Conservation (phyloP, 2,113 vertebrate species). For the Sinocyclocheilus anophthalmus region DNA sequence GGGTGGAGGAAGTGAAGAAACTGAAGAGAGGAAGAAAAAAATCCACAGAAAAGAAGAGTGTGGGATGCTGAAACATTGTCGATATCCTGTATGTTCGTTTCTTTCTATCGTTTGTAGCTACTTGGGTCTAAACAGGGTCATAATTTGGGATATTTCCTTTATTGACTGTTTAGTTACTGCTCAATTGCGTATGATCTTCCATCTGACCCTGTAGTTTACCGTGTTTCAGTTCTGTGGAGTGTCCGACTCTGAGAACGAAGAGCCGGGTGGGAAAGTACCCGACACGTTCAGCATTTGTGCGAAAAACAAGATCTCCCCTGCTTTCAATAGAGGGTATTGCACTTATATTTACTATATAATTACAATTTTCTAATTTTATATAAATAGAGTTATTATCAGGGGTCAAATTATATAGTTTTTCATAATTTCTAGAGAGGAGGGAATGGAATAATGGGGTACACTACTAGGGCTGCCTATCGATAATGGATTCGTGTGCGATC, state of each 20-base stretch:
- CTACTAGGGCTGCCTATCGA: too few relatives aligned
- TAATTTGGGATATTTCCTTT: background rate
- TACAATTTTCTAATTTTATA: background rate
- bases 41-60: conserved; percentile 59
- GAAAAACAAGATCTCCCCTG: conserved; percentile 77
- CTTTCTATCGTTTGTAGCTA: background rate
- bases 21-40: conserved; percentile 66
- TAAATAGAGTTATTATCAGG: background rate
- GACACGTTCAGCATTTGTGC: conserved; percentile 88
- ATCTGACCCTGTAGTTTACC: background rate
- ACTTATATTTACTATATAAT: background rate
- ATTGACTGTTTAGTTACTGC: background rate
- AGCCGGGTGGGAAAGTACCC: conserved; percentile 81
- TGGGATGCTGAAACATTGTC: conserved; percentile 41
- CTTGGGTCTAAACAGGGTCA: background rate
- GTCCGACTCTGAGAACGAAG: conserved; percentile 95
- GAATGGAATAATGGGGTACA: background rate
- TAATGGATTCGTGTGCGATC: too few relatives aligned
- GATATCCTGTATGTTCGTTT: conserved; percentile 61
- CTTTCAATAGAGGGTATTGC: conserved; percentile 56
- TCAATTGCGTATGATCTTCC: background rate
- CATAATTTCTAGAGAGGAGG: background rate
- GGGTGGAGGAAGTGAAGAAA: conserved; percentile 64
- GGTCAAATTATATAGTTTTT: background rate
- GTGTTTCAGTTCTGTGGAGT: conserved; percentile 62